A percentile compares a stretch with the other conserved stretches of the same genome.
These are phyloP conservation scores for Centroberyx gerrardi DNA, from an alignment of 2,797 vertebrate species.

Conservation along the genomic window DNA sequence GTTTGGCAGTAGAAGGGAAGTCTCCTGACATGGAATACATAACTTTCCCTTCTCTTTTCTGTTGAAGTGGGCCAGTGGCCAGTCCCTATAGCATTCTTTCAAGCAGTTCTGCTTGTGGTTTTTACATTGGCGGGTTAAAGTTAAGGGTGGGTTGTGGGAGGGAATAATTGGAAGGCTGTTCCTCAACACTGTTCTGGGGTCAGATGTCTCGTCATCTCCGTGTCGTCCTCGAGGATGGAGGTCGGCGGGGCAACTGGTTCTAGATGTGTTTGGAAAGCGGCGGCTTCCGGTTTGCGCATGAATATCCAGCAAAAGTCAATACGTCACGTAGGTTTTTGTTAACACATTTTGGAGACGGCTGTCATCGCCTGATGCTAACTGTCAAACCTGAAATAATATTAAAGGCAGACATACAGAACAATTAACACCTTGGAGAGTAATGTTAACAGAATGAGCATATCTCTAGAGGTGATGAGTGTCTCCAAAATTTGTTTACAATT, in stretches of 20 bases:
- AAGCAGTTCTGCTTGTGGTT: slow-evolving; percentile 48
- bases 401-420: slow-evolving; percentile 10
- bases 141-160: slow-evolving; percentile 40
- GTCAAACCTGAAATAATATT: background rate
- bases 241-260: slow-evolving; percentile 24
- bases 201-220: slow-evolving; percentile 40
- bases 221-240: slow-evolving; percentile 38
- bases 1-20: slow-evolving; percentile 43
- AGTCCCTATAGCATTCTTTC: slow-evolving; percentile 28
- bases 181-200: slow-evolving; percentile 29
- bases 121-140: slow-evolving; percentile 38
- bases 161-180: slow-evolving; percentile 35
- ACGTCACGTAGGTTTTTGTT: slow-evolving; percentile 6
- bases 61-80: slow-evolving; percentile 39
- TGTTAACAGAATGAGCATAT: slow-evolving; percentile 36
- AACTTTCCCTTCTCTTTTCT: slow-evolving; percentile 27
- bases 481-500: slow-evolving; percentile 38
- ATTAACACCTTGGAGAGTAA: slow-evolving; percentile 24
- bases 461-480: slow-evolving; percentile 43
- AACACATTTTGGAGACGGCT: slow-evolving; percentile 39
- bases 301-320: slow-evolving; percentile 36
- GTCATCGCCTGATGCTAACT: slow-evolving; percentile 21
- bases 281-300: slow-evolving; percentile 46
- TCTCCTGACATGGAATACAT: slow-evolving; percentile 31
- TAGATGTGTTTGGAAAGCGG: slow-evolving; percentile 30